A percentile compares a stretch with the other conserved stretches of the same genome.
Conservation (phyloP, 2,797 vertebrate species). For the Phaenicophaeus curvirostris region DNA sequence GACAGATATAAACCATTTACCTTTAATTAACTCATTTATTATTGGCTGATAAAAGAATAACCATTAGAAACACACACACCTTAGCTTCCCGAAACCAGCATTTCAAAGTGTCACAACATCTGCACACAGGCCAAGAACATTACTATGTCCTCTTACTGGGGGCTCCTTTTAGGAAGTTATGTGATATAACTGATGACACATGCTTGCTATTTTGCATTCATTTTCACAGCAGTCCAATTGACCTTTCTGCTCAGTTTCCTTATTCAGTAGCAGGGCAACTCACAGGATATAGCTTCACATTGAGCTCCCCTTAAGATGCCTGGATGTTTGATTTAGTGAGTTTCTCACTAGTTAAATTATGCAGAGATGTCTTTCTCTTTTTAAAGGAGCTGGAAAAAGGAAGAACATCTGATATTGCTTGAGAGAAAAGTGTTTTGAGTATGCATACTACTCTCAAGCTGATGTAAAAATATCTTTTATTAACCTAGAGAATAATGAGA, state of each 20-base stretch:
- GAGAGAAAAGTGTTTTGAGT: not conserved
- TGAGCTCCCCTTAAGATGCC: not conserved
- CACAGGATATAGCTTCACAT: fast-evolving
- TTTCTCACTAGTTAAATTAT: not conserved
- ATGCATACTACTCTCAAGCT: not conserved
- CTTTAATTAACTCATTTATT: not conserved
- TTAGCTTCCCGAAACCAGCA: not conserved
- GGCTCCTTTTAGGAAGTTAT: not conserved
- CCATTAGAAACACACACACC: fast-evolving
- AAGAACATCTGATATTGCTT: not conserved
- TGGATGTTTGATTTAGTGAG: fast-evolving
- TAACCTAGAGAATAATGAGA: not conserved
- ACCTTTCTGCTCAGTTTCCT: not conserved
- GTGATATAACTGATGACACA: fast-evolving
- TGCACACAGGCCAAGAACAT: not conserved
- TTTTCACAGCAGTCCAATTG: not conserved
- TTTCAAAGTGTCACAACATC: no score
- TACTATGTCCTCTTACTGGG: fast-evolving
- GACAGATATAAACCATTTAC: not conserved
- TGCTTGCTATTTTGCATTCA: not conserved
- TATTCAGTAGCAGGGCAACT: not conserved
- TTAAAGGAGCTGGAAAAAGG: not conserved
- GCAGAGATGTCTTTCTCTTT: not conserved
- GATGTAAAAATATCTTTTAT: not conserved
- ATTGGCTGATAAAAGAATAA: not conserved